Conservation (phyloP, 1,140 invertebrate genomes). For the Dufourea novaeangliae region DNA sequence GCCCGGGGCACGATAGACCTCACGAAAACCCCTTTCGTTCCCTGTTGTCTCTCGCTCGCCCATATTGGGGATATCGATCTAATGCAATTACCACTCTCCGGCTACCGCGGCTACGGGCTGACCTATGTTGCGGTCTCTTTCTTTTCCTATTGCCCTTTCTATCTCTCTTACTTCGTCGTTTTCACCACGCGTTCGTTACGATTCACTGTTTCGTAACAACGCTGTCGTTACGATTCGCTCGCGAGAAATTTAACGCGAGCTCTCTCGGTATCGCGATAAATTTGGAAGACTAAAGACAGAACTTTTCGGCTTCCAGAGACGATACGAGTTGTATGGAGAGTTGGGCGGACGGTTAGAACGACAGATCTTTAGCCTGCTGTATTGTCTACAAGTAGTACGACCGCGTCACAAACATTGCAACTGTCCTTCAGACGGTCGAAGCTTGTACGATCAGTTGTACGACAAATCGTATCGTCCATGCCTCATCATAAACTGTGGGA, state of each 20-base stretch:
- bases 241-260: slow-evolving; percentile 15
- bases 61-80: slow-evolving; percentile 64
- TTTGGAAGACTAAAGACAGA: not conserved
- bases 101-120: slow-evolving; percentile 29
- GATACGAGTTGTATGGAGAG: too few species aligned
- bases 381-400: too few species aligned
- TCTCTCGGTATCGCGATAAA: not conserved
- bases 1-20: slow-evolving; percentile 63
- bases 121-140: not conserved
- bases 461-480: too few species aligned
- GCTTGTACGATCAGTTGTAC: too few species aligned
- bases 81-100: slow-evolving; percentile 43
- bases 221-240: not conserved
- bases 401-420: too few species aligned
- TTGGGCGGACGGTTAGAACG: too few species aligned
- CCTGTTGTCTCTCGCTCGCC: slow-evolving; percentile 22
- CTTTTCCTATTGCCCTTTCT: not conserved
- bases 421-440: too few species aligned
- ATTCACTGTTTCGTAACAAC: slow-evolving; percentile 29
- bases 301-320: too few species aligned
- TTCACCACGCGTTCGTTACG: slow-evolving; percentile 1
- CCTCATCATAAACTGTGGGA: too few species aligned
- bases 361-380: too few species aligned
- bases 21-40: slow-evolving; percentile 60
- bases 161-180: too few species aligned